Base-by-base conservation (phyloP, 2,888 invertebrate species). In the Lasioglossum vierecki region DNA sequence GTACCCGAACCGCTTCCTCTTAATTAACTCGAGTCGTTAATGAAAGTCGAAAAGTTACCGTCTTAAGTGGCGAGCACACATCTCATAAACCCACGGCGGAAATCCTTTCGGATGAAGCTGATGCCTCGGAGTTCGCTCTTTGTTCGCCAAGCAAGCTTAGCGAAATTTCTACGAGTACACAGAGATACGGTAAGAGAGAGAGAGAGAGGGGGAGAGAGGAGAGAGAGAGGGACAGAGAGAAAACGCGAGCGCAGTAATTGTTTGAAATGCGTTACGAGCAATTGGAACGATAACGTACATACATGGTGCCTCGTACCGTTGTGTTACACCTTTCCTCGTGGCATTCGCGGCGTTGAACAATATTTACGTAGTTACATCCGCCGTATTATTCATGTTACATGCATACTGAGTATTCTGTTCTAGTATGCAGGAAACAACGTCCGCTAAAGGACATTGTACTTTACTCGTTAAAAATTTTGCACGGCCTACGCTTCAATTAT, bases 11-110 rank as follows among this genome's bases (percentile, higher is more conserved):
- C 68, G 68, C 81, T 86, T 86, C 86, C 86, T 77, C 86, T 86
- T 85, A 86, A 86, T 86, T 86, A 86, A 86, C 86, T 82, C 81
- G 76, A 84, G 79, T 53, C 85, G 85, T 86, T 86, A 86, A 86
- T 82, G 86, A 86, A 86, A 82, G 85, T 77, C 71, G 79, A 80
- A 85, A 85, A 77, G 86, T 84, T 86, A 82, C 70, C 76, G 80
- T 79, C 81, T 81, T 76, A 84, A 86, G 85, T 86, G 81, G 81
- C 86, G 79, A 85, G 85, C 79, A 85, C 80, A 84, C 86, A 77
- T 82, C 81, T 81, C 78, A 60, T 77, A 79, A 84, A 84, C 84
- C 80, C 81, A 39, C 60, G 60, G 68, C 79, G 60, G 68, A 79
- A 81, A 79, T 77, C 81, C 81, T 78, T 84, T 84, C 63, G 39